Conservation (phyloP, 2,797 vertebrate genomes). For the Sardinella longiceps region DNA sequence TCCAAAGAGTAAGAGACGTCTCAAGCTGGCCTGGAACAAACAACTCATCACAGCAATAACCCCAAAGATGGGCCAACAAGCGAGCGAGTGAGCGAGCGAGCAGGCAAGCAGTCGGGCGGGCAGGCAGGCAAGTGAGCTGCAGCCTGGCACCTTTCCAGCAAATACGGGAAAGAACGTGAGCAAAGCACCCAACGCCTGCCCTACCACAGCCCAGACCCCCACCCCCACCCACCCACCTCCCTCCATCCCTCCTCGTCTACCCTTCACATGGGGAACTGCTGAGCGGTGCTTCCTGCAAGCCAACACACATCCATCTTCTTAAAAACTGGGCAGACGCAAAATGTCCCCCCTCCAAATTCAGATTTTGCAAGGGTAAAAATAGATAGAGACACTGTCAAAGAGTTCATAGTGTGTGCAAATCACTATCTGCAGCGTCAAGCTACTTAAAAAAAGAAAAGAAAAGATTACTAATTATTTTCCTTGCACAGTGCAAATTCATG, state of each 20-base stretch:
- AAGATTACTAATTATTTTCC: slow-evolving; percentile 27
- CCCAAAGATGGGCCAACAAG: too few species aligned
- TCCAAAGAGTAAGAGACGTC: slow-evolving; percentile 7
- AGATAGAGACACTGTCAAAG: background rate
- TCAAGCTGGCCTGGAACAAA: background rate
- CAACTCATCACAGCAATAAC: background rate
- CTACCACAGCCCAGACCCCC: background rate
- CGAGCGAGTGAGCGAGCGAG: background rate
- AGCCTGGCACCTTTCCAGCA: background rate
- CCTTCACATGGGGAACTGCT: background rate
- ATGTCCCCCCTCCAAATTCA: background rate
- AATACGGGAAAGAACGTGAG: background rate
- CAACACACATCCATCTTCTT: slow-evolving; percentile 19
- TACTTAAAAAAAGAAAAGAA: slow-evolving; percentile 11
- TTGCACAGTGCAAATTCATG: slow-evolving; percentile 40
- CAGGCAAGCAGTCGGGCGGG: slow-evolving; percentile 21
- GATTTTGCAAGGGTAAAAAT: slow-evolving; percentile 20
- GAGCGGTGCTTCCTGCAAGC: slow-evolving; percentile 23
- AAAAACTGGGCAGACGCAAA: slow-evolving; percentile 21
- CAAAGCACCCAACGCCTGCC: background rate
- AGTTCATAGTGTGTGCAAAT: slow-evolving; percentile 27
- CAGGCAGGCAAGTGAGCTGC: background rate
- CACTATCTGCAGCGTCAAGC: slow-evolving; percentile 13
- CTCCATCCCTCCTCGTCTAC: background rate
- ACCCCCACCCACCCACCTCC: background rate